phyloP scores from a whole-genome alignment of 2,113 vertebrate species.

The Elanoides forficatus region DNA sequence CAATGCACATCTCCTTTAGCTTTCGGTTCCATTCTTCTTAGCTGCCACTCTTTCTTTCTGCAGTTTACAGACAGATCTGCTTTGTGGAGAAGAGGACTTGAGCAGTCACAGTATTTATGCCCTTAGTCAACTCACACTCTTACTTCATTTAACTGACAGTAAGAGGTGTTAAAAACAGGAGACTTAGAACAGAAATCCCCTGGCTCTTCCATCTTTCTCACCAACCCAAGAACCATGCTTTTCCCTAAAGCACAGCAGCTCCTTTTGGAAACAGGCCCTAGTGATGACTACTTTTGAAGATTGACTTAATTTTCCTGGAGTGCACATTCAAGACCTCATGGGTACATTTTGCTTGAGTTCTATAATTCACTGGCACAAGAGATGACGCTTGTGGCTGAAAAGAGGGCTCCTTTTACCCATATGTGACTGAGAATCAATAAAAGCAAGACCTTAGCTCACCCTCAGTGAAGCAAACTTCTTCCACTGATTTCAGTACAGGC shows the following conservation, averaged over 20 bases:
- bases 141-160: background rate
- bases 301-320: background rate
- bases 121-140: background rate
- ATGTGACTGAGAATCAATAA: constrained; percentile 4
- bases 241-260: background rate
- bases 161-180: background rate
- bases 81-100: background rate
- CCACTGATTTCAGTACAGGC: background rate
- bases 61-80: background rate
- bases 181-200: background rate
- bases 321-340: background rate
- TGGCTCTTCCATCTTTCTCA: background rate
- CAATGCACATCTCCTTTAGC: background rate
- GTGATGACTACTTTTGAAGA: background rate
- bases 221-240: background rate
- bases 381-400: background rate
- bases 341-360: background rate
- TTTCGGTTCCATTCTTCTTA: background rate
- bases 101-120: background rate
- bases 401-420: background rate
- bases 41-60: background rate
- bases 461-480: background rate
- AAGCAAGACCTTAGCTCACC: background rate
- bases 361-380: background rate
- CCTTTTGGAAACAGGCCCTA: background rate